A percentile compares a stretch with the other conserved stretches of the same genome.
Conservation (phyloP, 23 tunicate genomes). For the Ascidia mentula region DNA sequence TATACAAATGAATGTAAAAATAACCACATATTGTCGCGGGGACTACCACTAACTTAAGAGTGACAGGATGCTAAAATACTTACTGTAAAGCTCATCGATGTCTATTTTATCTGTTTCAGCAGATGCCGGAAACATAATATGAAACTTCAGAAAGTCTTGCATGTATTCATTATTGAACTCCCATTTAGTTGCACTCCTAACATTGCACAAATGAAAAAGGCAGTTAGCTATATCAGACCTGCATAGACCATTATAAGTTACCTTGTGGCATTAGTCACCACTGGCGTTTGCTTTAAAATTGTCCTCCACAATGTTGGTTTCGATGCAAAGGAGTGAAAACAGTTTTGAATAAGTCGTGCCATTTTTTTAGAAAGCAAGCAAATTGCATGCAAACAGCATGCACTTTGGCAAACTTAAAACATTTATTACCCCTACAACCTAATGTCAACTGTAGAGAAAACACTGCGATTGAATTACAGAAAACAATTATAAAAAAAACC, state of each 20-base stretch:
- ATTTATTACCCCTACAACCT: not conserved
- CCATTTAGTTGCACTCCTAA: constrained; percentile 37
- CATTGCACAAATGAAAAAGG: not conserved
- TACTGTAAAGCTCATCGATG: not conserved
- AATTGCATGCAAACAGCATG: constrained; percentile 4
- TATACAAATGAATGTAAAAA: not conserved
- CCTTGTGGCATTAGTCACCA: not conserved
- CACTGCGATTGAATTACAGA: not conserved
- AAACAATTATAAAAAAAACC: not conserved
- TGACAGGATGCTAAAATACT: too few species aligned
- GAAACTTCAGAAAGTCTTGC: constrained; percentile 15
- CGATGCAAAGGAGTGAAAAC: not conserved
- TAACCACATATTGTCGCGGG: too few species aligned
- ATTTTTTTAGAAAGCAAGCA: not conserved
- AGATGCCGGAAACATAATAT: not conserved
- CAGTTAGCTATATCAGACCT: not conserved
- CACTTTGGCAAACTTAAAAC: constrained; percentile 4
- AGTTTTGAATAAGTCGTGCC: constrained; percentile 3
- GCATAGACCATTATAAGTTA: not conserved
- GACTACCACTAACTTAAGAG: too few species aligned
- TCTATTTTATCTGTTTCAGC: not conserved
- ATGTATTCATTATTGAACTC: constrained; percentile 30
- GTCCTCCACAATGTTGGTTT: not conserved
- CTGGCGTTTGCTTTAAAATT: not conserved
- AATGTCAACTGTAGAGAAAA: not conserved